Conservation (phyloP, 2,888 invertebrate genomes). For the Chalcis sispes region DNA sequence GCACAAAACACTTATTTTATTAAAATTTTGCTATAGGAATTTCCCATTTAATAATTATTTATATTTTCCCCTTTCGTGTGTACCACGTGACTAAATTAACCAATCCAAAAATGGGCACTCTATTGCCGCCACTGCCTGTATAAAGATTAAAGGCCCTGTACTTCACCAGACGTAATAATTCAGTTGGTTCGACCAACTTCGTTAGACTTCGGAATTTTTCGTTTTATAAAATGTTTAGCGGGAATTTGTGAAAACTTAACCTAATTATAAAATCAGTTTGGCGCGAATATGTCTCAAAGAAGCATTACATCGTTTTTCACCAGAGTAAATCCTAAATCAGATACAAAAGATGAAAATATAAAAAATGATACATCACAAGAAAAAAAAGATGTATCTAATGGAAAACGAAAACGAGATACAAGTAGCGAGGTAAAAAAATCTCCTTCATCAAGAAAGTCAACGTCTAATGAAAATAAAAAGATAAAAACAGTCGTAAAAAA, state of each 20-base stretch:
- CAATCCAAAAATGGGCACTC: too few species aligned
- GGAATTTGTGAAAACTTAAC: slow-evolving; percentile 39
- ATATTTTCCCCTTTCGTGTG: too few species aligned
- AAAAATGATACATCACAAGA: not conserved
- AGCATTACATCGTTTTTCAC: slow-evolving; percentile 57
- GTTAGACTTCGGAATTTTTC: not conserved
- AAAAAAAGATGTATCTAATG: slow-evolving; percentile 12
- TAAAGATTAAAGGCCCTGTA: too few species aligned
- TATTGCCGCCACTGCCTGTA: too few species aligned
- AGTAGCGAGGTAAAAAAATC: slow-evolving; percentile 43
- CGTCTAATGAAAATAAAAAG: slow-evolving; percentile 15
- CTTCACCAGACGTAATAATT: too few species aligned
- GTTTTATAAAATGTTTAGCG: slow-evolving; percentile 5
- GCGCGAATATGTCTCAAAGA: slow-evolving; percentile 57
- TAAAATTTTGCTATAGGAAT: too few species aligned
- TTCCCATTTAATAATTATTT: too few species aligned
- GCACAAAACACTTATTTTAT: too few species aligned
- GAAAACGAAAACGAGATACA: slow-evolving; percentile 42
- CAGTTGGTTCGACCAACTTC: slow-evolving; percentile 7
- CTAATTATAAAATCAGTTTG: slow-evolving; percentile 32
- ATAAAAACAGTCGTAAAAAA: slow-evolving; percentile 2
- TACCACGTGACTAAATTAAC: too few species aligned
- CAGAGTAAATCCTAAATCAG: slow-evolving; percentile 37
- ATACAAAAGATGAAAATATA: slow-evolving; percentile 33
- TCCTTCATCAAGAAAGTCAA: slow-evolving; percentile 11